Conservation (phyloP, 1,140 invertebrate species). For the Ephestia elutella region DNA sequence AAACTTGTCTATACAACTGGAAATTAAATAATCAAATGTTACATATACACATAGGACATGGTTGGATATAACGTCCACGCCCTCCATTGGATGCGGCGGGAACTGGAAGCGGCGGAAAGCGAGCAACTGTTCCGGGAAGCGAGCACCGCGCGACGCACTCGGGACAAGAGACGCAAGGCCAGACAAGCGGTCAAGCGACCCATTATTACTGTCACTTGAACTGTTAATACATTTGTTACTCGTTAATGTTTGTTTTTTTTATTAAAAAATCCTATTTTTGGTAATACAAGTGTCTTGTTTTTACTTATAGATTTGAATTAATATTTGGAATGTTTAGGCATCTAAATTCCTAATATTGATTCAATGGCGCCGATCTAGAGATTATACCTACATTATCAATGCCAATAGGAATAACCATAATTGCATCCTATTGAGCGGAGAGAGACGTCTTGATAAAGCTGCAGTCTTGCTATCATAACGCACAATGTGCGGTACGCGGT, state of each 20-base stretch:
- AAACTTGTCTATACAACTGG: no score
- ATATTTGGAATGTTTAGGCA: no score
- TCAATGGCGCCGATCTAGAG: no score
- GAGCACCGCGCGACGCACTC: conserved; percentile 78
- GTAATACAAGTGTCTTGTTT: no score
- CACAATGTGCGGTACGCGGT: no score
- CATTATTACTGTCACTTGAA: conserved; percentile 55
- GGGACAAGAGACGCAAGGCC: conserved; percentile 80
- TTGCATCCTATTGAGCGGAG: no score
- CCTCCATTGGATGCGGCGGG: conserved; percentile 83
- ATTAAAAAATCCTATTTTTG: neutral
- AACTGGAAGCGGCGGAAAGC: conserved; percentile 87
- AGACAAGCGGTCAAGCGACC: conserved; percentile 82
- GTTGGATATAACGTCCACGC: conserved; percentile 92
- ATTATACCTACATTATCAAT: no score
- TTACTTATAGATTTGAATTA: no score
- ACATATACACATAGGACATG: conserved; percentile 81
- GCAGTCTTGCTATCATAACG: no score
- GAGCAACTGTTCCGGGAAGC: conserved; percentile 90
- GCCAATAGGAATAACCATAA: no score
- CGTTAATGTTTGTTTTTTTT: neutral
- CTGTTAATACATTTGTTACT: neutral
- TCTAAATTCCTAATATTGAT: no score
- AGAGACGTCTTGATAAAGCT: no score
- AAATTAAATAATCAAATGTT: neutral